phyloP scores from a whole-genome alignment of 2,113 vertebrate genomes.

The Channa maculata region DNA sequence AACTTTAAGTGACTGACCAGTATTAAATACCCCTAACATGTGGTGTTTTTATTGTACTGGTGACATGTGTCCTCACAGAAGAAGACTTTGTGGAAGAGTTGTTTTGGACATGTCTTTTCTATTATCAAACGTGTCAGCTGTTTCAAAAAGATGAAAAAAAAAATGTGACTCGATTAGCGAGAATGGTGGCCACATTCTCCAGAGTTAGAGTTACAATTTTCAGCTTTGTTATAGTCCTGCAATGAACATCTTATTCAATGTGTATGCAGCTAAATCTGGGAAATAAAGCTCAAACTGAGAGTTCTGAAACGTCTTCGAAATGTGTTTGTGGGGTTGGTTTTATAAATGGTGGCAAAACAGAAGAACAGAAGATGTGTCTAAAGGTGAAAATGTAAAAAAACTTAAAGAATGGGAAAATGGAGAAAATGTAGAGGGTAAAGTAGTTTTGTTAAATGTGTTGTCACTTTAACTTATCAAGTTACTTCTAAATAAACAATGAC shows the following conservation, averaged over 20 bases:
- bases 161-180: conserved; percentile 51
- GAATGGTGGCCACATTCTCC: conserved; percentile 22
- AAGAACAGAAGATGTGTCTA: conserved; percentile 6
- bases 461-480: too few species aligned
- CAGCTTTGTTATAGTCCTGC: conserved; percentile 34
- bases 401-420: neutral
- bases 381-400: conserved; percentile 2
- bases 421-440: conserved; percentile 12
- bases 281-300: neutral
- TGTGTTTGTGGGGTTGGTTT: conserved; percentile 8
- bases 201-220: conserved; percentile 13
- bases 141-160: conserved; percentile 24
- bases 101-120: conserved; percentile 21
- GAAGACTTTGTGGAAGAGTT: neutral
- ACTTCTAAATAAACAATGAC: too few species aligned
- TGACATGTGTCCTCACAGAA: neutral
- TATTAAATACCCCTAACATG: too few species aligned
- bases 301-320: conserved; percentile 2
- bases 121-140: conserved; percentile 6
- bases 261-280: conserved; percentile 5
- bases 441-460: conserved; percentile 75
- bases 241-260: conserved; percentile 14
- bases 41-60: neutral
- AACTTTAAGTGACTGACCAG: too few species aligned
- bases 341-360: conserved; percentile 29